phyloP scores from a whole-genome alignment of 2,113 vertebrate genomes.

The Alethe diademata region DNA sequence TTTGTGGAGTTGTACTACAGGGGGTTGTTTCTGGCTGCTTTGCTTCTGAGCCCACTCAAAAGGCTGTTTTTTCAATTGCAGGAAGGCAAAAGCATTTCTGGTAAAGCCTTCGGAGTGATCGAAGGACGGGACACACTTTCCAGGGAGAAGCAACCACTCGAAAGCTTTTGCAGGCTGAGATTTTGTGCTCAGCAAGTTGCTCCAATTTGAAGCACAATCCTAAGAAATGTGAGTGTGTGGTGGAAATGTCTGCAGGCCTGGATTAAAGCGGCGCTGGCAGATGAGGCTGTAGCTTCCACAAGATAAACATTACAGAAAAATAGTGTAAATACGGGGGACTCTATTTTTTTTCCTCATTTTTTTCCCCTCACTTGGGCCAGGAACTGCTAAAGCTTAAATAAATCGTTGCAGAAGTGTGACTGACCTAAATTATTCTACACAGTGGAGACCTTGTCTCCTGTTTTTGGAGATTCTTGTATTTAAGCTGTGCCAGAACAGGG shows the following conservation, averaged over 20 bases:
- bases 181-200: neutral
- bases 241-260: neutral
- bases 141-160: neutral
- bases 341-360: neutral
- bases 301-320: constrained; percentile 3
- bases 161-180: neutral
- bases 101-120: rapidly evolving
- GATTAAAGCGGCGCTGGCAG: neutral
- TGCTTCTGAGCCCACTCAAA: neutral
- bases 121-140: rapidly evolving
- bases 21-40: neutral
- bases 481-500: constrained; percentile 7
- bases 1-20: neutral
- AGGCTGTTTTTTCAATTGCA: rapidly evolving
- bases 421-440: constrained; percentile 42
- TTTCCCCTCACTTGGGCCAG: neutral
- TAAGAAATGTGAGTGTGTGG: neutral
- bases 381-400: constrained; percentile 30
- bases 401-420: constrained; percentile 14
- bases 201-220: neutral
- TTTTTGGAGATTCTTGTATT: neutral
- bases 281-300: constrained; percentile 10
- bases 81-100: neutral
- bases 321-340: constrained; percentile 9
- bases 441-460: constrained; percentile 38